Conservation (phyloP, 2,797 vertebrate species). For the Crenuchus spilurus region DNA sequence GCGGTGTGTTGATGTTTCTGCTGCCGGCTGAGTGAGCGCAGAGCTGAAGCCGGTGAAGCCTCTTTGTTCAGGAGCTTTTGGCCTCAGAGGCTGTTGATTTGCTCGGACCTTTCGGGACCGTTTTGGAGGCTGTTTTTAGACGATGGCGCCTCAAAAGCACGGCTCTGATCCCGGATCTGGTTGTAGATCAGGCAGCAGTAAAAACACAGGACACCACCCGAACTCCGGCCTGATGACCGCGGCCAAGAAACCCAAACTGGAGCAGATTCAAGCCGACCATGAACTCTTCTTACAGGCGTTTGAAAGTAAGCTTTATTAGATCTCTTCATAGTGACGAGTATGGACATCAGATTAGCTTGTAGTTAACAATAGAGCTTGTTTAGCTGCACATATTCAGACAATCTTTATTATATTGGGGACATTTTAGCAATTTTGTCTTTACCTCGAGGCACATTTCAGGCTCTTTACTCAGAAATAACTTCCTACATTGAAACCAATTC, state of each 20-base stretch:
- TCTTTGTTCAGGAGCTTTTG: slow-evolving; percentile 9
- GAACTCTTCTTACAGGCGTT: slow-evolving; percentile 96
- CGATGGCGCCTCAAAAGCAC: slow-evolving; percentile 93
- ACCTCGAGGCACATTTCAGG: too few relatives aligned
- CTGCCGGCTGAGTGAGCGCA: background rate
- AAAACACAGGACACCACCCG: slow-evolving; percentile 71
- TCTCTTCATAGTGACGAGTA: too few relatives aligned
- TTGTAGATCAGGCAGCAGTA: slow-evolving; percentile 64
- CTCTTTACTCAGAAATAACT: too few relatives aligned
- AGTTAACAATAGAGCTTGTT: too few relatives aligned
- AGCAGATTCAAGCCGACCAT: slow-evolving; percentile 92
- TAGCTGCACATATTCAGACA: too few relatives aligned
- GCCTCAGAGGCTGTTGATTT: background rate
- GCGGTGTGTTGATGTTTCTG: slow-evolving; percentile 2
- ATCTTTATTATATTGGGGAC: too few relatives aligned
- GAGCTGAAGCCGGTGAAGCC: background rate
- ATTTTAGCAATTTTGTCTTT: too few relatives aligned
- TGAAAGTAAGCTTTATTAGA: slow-evolving; percentile 85
- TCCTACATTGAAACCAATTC: too few relatives aligned
- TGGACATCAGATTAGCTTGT: too few relatives aligned
- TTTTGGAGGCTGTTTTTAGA: background rate
- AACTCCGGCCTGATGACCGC: slow-evolving; percentile 77
- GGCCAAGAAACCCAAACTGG: slow-evolving; percentile 90
- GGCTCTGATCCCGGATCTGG: slow-evolving; percentile 62
- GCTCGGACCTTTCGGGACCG: background rate